Evolutionary conservation across 2,113 vertebrate genomes (phyloP).

Genomic region (Cottus gobio): DNA sequence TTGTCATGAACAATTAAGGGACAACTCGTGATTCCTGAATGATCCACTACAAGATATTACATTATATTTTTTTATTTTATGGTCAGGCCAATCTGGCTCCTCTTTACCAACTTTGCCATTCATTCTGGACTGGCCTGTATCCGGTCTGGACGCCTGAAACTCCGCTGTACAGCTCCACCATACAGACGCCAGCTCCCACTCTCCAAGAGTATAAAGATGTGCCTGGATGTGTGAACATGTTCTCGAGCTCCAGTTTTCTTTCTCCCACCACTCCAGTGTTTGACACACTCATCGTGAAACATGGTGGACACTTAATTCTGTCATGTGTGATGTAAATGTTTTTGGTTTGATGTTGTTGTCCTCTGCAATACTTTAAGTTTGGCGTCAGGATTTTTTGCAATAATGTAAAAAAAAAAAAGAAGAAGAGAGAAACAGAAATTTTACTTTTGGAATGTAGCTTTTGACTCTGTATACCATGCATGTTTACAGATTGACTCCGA

Average conservation of each 20-base stretch:
- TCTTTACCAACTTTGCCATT: slow-evolving; percentile 10
- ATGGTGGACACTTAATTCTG: slow-evolving; percentile 59
- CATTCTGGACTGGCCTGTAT: slow-evolving; percentile 31
- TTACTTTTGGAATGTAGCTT: slow-evolving; percentile 81
- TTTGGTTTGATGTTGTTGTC: slow-evolving; percentile 61
- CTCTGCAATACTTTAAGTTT: slow-evolving; percentile 51
- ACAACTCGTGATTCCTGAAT: background rate
- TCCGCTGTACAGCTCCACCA: slow-evolving; percentile 35
- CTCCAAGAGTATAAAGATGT: slow-evolving; percentile 37
- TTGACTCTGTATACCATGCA: slow-evolving; percentile 77
- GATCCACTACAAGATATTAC: background rate
- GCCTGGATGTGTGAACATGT: slow-evolving; percentile 25
- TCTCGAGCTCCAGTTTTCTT: slow-evolving; percentile 2
- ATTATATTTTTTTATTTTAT: background rate
- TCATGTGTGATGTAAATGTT: slow-evolving; percentile 67
- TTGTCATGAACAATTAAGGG: background rate
- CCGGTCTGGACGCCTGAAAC: background rate
- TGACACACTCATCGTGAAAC: slow-evolving; percentile 62
- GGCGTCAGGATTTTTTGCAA: slow-evolving; percentile 57
- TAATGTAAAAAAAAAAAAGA: slow-evolving; percentile 53
- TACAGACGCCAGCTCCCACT: slow-evolving; percentile 45
- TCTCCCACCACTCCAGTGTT: slow-evolving; percentile 59
- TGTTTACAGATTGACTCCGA: slow-evolving; percentile 75
- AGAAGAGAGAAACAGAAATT: slow-evolving; percentile 49
- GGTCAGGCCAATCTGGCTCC: background rate